Base-by-base conservation (phyloP, 2,888 invertebrate species). In the Argynnis bischoffii region DNA sequence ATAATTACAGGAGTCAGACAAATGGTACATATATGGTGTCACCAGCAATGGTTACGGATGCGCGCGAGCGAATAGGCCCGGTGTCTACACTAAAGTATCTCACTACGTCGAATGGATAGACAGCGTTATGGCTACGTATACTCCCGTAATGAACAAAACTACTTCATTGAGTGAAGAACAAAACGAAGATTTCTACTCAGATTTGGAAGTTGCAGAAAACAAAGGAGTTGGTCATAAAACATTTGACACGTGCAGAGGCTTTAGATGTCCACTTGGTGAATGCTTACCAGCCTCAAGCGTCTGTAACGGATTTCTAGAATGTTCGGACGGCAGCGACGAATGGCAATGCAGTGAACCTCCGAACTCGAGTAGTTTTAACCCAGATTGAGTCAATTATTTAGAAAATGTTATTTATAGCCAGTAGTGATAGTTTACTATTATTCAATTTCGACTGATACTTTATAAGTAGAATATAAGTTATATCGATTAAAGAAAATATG, bases 21-120 rank as follows among this genome's bases (percentile, higher is more conserved):
- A 88, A 73, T 93, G 93, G 92, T 92, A 89, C 77, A 88, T 93
- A 68, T 88, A 90, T 81, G 96, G 96, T 13, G 95, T 97, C 14
- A 96, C 96, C 0, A 96, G 96, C 75, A 96, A 96, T 80, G 96
- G 96, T 0, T 96, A 96, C 81, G 96, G 96, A 0, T 96, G 96
- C 83, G 96, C 96, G 0, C 90, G 96, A 72, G 96, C 96, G 0
- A 95, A 95, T 80, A 90, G 96, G 8, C 97, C 96, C 16, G 96
- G 96, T 50, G 96, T 96, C 55, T 97, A 97, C 87, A 96, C 96
- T 0, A 96, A 96, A 85, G 96, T 96, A 13, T 93, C 95, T 47
- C 95, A 95, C 84, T 96, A 96, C 83, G 88, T 96, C 53, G 92
- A 93, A 35, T 96, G 96, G 96, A 95, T 96, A 69, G 93, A 95